phyloP scores from a whole-genome alignment of 2,113 vertebrate genomes.

The Lophius piscatorius region DNA sequence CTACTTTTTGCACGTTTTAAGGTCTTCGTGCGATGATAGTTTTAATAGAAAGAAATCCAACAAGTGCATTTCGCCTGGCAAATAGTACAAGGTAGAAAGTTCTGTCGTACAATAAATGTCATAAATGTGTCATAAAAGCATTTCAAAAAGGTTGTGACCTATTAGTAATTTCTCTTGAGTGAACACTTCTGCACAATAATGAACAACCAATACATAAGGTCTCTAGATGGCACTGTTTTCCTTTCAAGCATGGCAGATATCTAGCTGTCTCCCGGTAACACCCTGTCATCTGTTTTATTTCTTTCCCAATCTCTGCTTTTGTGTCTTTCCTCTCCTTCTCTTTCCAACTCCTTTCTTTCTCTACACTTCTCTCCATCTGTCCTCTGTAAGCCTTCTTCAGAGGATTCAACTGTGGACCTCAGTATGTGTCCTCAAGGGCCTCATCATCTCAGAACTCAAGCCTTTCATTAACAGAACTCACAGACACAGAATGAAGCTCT shows the following conservation, averaged over 20 bases:
- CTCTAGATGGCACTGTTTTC: conserved; percentile 83
- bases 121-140: too few relatives aligned
- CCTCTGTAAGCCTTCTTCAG: neutral
- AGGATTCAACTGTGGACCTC: conserved; percentile 42
- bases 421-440: conserved; percentile 43
- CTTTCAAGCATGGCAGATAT: conserved; percentile 61
- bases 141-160: too few relatives aligned
- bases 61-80: too few relatives aligned
- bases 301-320: neutral
- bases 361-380: neutral
- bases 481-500: conserved; percentile 26
- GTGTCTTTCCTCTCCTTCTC: neutral
- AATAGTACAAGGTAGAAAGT: too few relatives aligned
- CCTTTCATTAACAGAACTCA: conserved; percentile 61
- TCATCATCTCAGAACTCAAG: conserved; percentile 54
- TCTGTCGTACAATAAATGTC: too few relatives aligned
- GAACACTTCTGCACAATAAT: neutral
- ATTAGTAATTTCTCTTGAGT: too few relatives aligned
- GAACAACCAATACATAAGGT: conserved; percentile 36
- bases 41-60: too few relatives aligned
- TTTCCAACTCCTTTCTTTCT: conserved; percentile 3
- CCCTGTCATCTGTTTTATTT: neutral
- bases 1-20: too few relatives aligned
- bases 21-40: too few relatives aligned
- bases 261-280: neutral